These are phyloP conservation scores for Cochlearius cochlearius DNA, from an alignment of 2,113 vertebrate genomes.

Conservation along the genomic window DNA sequence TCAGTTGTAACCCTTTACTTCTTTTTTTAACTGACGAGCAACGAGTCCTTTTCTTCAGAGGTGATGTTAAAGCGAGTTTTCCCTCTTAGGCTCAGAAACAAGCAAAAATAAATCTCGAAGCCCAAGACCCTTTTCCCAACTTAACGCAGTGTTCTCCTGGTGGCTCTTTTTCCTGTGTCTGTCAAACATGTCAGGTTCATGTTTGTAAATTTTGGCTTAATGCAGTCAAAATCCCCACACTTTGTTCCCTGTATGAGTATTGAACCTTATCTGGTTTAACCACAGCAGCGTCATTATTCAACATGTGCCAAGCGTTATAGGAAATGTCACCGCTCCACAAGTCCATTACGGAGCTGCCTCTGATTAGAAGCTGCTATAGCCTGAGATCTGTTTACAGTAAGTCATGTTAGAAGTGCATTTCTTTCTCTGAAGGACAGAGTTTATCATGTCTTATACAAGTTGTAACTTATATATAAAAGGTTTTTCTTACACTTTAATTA, in stretches of 20 bases:
- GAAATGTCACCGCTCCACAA: slow-evolving; percentile 36
- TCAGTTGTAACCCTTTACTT: background rate
- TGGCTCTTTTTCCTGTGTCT: background rate
- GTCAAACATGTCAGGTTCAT: slow-evolving; percentile 32
- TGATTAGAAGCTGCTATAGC: slow-evolving; percentile 36
- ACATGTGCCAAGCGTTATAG: background rate
- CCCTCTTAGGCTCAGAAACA: background rate
- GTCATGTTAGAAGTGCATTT: slow-evolving; percentile 38
- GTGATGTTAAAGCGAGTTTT: background rate
- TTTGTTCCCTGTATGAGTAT: background rate
- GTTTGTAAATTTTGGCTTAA: slow-evolving; percentile 51
- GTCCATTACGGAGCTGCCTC: slow-evolving; percentile 53
- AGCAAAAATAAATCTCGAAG: background rate
- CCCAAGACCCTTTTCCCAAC: background rate
- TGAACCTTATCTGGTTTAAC: slow-evolving; percentile 47
- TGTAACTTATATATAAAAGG: slow-evolving; percentile 40
- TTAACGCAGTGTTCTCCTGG: background rate
- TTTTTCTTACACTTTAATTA: slow-evolving; percentile 40
- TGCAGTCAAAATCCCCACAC: background rate
- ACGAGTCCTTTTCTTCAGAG: background rate
- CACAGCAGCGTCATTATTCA: background rate
- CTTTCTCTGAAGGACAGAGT: slow-evolving; percentile 54
- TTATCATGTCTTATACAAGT: slow-evolving; percentile 47
- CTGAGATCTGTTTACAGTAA: slow-evolving; percentile 51
- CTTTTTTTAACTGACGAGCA: background rate